A percentile compares a stretch with the other conserved stretches of the same genome.
Conservation (phyloP, 2,797 vertebrate genomes). For the Limosa lapponica region DNA sequence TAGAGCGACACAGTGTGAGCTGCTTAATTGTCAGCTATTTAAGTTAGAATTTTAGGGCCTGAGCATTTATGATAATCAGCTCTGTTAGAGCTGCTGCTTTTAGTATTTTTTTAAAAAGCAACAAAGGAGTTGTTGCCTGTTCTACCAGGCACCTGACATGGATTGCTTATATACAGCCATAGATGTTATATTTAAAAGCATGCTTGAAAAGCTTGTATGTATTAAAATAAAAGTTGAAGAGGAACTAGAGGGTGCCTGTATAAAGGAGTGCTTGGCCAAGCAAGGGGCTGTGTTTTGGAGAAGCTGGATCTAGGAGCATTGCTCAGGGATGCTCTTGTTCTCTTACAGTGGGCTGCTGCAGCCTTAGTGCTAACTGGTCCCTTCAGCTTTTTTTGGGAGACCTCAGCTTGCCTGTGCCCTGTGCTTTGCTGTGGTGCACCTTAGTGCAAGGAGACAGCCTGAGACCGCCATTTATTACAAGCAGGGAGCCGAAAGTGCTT, state of each 20-base stretch:
- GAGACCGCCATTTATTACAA: fast-evolving
- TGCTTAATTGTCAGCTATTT: neutral
- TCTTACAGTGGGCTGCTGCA: neutral
- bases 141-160: neutral
- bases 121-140: neutral
- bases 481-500: neutral
- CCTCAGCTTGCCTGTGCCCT: neutral
- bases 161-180: neutral
- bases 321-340: neutral
- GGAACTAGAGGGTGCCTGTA: neutral
- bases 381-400: neutral
- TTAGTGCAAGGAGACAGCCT: neutral
- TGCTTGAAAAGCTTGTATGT: neutral
- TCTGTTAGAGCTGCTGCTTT: neutral
- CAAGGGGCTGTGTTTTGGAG: neutral
- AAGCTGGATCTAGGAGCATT: neutral
- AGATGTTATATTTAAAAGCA: neutral
- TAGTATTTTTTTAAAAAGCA: neutral
- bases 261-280: neutral
- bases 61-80: neutral
- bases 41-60: neutral
- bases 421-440: neutral
- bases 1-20: neutral
- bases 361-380: neutral
- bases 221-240: neutral